These are phyloP conservation scores for Dendrocopos noguchii DNA, from an alignment of 2,113 vertebrate species.

Conservation along the genomic window DNA sequence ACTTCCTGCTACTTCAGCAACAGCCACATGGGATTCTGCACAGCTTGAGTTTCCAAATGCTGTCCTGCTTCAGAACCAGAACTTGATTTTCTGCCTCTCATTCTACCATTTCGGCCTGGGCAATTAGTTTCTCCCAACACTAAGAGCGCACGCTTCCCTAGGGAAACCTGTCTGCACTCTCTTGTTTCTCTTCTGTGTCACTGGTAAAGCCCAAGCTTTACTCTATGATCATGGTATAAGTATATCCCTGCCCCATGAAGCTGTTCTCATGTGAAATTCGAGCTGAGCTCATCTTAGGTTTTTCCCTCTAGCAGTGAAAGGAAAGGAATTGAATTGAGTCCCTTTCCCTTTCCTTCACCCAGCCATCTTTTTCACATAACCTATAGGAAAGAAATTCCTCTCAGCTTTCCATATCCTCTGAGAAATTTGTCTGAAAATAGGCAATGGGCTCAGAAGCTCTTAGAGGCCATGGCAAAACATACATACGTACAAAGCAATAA, in stretches of 20 bases:
- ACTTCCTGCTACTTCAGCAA: not conserved
- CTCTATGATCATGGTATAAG: fast-evolving
- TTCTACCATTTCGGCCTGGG: not conserved
- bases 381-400: not conserved
- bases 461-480: not conserved
- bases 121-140: fast-evolving
- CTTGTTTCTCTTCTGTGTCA: not conserved
- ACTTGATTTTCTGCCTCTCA: not conserved
- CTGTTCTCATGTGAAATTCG: not conserved
- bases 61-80: not conserved
- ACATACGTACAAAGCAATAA: not conserved
- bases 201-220: not conserved
- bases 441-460: not conserved
- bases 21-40: not conserved
- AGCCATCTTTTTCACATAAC: not conserved
- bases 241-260: fast-evolving
- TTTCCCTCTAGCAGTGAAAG: not conserved
- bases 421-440: not conserved
- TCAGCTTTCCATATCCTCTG: not conserved
- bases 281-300: not conserved
- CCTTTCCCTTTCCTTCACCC: not conserved
- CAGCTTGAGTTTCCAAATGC: fast-evolving
- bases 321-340: not conserved
- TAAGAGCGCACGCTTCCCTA: not conserved
- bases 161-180: not conserved